phyloP scores from a whole-genome alignment of 2,888 invertebrate species.

The Hypolimnas misippus region DNA sequence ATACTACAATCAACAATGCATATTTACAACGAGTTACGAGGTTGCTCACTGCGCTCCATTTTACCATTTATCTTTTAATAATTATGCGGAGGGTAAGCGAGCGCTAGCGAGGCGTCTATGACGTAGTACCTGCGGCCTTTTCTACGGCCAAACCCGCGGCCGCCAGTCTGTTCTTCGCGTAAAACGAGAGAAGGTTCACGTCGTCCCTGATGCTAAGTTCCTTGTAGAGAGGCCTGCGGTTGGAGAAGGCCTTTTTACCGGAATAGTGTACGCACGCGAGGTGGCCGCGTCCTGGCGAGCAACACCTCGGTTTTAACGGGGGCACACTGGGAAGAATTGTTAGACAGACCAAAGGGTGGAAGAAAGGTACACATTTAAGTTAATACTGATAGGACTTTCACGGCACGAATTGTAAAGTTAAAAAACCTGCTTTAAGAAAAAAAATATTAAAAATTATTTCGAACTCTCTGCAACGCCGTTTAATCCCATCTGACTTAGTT shows the following conservation, averaged over 20 bases:
- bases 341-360: conserved; percentile 48
- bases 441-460: background rate
- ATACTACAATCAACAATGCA: background rate
- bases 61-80: conserved; percentile 64
- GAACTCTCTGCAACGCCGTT: conserved; percentile 2
- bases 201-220: conserved; percentile 92
- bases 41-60: conserved; percentile 51
- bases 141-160: conserved; percentile 82
- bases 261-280: conserved; percentile 93
- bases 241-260: conserved; percentile 90
- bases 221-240: conserved; percentile 88
- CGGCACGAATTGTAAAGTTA: background rate
- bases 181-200: conserved; percentile 94
- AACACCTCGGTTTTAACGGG: conserved; percentile 76
- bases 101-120: conserved; percentile 68
- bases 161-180: conserved; percentile 91
- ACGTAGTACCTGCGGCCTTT: conserved; percentile 78
- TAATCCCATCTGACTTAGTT: conserved; percentile 3
- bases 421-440: background rate
- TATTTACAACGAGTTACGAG: conserved; percentile 42
- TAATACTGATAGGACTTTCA: conserved; percentile 8
- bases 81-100: conserved; percentile 76
- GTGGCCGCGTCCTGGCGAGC: conserved; percentile 89
- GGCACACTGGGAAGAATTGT: conserved; percentile 66
- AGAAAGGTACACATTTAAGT: conserved; percentile 16